Evolutionary conservation across 2,113 vertebrate species (phyloP).

Genomic region (Pelecanus crispus): DNA sequence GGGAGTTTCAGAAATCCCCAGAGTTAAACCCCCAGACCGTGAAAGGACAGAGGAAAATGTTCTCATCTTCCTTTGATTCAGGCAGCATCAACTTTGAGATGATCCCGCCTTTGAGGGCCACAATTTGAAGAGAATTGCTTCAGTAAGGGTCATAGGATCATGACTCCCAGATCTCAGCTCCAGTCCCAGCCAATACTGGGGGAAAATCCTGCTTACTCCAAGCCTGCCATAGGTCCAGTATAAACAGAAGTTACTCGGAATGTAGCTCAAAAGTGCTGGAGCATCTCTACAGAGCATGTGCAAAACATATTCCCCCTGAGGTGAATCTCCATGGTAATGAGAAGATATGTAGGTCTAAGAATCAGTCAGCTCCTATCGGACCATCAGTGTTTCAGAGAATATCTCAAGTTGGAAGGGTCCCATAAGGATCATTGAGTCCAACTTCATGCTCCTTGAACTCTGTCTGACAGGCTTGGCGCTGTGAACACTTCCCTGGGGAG

Average conservation of each 20-base stretch:
- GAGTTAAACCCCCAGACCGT: not conserved
- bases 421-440: accelerated
- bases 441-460: not conserved
- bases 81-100: not conserved
- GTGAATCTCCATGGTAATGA: not conserved
- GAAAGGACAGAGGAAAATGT: not conserved
- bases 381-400: not conserved
- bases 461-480: not conserved
- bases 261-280: not conserved
- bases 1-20: not conserved
- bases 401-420: not conserved
- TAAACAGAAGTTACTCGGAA: not conserved
- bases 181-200: not conserved
- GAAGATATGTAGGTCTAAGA: not conserved
- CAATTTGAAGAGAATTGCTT: not conserved
- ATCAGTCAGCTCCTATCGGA: accelerated
- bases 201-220: not conserved
- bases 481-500: not conserved
- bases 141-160: not conserved
- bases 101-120: not conserved
- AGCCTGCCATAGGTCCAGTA: not conserved
- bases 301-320: not conserved
- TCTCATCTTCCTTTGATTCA: not conserved
- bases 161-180: not conserved
- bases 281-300: not conserved